Evolutionary conservation across 2,113 vertebrate species (phyloP), one percentile per base, ranked within the genome.

Genomic region (Athene cunicularia): DNA sequence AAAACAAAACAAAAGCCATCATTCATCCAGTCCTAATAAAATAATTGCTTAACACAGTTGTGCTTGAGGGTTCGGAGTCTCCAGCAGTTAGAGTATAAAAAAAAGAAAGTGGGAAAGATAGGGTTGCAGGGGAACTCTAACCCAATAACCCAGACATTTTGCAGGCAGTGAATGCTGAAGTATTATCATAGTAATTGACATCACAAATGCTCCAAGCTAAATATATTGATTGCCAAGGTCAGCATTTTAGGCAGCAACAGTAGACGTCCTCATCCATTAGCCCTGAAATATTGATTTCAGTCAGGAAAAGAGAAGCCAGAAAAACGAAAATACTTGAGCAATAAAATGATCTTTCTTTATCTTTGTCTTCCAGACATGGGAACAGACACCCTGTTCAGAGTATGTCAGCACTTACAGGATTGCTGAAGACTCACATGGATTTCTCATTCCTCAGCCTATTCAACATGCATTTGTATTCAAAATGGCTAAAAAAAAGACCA

Each of bases 151-250:
- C 64, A 96, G 93, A 87, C 81, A 90, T 95, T 95, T 49, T 95
- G 80, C 90, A 94, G 60, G 64, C 87, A 93, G 84, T 95, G 73
- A 95, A 95, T 72, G 79, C 66, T 93, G 28, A 95, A 90, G 52
- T 91, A 92, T 79, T 95, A 91, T 93, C 91, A 81, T 58, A 93
- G 71, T 87, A 96, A 97, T 80, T 92, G 95, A 96, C 91, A 91
- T 82, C 81, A 79, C 33, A 47, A 96, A 88, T 90, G 91, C 95
- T 97, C 86, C 73, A 76, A 96, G 96, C 90, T 89, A 96, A 97
- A 96, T 79, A 77, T 89, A 98, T 95, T 91, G 98, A 98, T 98
- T 96, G 74, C 76, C 95, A 97, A 97, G 94, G 90, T 97, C 96
- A 98, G 95, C 91, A 75, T 92, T 97, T 97, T 91, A 93, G 80